phyloP scores from a whole-genome alignment of 53 echinoderm and acorn worm genomes.

The Luidia sarsii region DNA sequence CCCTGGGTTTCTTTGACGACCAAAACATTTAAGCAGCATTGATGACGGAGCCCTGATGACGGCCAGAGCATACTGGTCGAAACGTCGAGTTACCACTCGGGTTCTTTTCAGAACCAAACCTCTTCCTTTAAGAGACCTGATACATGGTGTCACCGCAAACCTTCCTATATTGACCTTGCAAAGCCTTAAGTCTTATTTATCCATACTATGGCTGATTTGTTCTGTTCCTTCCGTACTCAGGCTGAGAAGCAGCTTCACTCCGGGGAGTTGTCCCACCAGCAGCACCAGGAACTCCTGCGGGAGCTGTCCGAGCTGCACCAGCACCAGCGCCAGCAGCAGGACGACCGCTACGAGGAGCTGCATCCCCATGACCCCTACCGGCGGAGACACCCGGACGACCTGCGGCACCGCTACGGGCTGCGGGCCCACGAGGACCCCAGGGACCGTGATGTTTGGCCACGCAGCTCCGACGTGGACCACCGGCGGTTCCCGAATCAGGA shows the following conservation, averaged over 20 bases:
- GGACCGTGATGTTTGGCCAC: background rate
- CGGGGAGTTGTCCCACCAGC: slow-evolving; percentile 80
- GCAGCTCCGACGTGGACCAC: slow-evolving; percentile 31
- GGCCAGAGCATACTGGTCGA: no score
- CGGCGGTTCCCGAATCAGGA: slow-evolving; percentile 49
- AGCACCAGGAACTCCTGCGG: slow-evolving; percentile 85
- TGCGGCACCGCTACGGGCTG: background rate
- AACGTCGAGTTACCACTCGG: no score
- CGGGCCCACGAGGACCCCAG: slow-evolving; percentile 1
- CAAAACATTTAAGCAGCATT: no score
- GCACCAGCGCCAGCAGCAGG: slow-evolving; percentile 67
- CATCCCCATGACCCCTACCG: background rate
- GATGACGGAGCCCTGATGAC: no score
- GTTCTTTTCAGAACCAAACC: no score
- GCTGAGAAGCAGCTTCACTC: slow-evolving; percentile 91
- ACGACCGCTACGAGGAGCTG: slow-evolving; percentile 17
- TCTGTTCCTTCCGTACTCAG: slow-evolving; percentile 42
- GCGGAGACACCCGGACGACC: slow-evolving; percentile 13
- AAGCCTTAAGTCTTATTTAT: no score
- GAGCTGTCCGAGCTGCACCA: slow-evolving; percentile 81
- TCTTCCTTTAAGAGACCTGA: no score
- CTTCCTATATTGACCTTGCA: no score
- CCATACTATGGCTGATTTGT: background rate
- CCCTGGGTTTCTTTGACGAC: no score
- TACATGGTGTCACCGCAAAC: no score